A percentile compares a stretch with the other conserved stretches of the same genome.
Evolutionary conservation across 2,888 invertebrate genomes (phyloP).

Genomic region (Lutraria lutraria): DNA sequence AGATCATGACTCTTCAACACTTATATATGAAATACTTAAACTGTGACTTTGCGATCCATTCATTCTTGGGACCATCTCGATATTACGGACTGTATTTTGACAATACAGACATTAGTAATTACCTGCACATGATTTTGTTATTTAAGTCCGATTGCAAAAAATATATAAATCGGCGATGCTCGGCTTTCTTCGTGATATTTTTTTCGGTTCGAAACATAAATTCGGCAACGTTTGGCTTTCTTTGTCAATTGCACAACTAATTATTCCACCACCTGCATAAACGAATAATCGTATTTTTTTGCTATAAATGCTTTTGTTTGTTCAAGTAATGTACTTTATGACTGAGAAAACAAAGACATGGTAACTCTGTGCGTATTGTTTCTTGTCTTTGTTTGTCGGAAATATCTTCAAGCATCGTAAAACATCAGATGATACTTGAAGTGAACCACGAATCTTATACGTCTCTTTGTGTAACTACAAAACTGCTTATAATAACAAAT

Average conservation of each 20-base stretch:
- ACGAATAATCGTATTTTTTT: background rate
- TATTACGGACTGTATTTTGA: no score
- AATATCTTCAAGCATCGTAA: background rate
- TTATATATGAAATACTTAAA: no score
- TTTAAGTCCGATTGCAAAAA: background rate
- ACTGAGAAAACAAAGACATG: background rate
- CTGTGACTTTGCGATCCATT: no score
- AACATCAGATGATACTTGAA: background rate
- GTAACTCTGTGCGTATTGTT: background rate
- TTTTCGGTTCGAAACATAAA: no score
- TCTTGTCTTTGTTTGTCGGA: background rate
- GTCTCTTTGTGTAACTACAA: conserved; percentile 5
- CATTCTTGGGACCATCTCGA: no score
- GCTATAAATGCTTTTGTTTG: background rate
- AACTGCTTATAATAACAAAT: background rate
- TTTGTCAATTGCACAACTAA: background rate
- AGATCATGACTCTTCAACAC: no score
- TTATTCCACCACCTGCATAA: background rate
- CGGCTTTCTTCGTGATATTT: background rate
- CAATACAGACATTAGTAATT: no score
- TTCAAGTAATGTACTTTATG: background rate
- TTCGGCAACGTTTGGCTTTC: background rate
- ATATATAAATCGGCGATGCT: background rate
- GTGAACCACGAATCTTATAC: background rate
- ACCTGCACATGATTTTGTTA: background rate